phyloP scores from a whole-genome alignment of 1,140 invertebrate genomes.

The Pogonognathellus flavescens region DNA sequence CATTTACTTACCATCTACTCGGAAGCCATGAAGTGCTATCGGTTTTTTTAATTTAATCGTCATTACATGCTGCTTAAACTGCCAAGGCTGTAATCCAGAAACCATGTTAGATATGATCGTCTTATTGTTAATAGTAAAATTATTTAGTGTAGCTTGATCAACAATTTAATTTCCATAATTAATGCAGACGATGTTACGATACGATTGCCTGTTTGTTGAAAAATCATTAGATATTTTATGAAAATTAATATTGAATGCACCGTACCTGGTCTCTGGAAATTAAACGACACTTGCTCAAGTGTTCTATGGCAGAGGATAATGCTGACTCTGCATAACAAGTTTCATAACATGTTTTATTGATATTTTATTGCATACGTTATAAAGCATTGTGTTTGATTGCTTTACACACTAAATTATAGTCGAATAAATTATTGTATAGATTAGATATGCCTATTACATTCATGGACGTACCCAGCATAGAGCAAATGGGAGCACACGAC shows the following conservation, averaged over 20 bases:
- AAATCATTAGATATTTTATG: background rate
- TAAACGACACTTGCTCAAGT: constrained; percentile 47
- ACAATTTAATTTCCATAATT: no score
- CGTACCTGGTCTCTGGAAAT: constrained; percentile 19
- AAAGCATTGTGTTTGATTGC: background rate
- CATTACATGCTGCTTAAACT: constrained; percentile 56
- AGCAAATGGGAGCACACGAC: no score
- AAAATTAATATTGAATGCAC: background rate
- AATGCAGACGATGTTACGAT: no score
- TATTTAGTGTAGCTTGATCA: no score
- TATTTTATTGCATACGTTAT: background rate
- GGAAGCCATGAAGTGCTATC: constrained; percentile 56
- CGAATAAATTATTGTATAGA: no score
- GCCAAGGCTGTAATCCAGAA: constrained; percentile 43
- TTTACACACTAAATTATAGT: no score
- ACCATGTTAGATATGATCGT: background rate
- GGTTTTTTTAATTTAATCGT: constrained; percentile 53
- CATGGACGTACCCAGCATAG: no score
- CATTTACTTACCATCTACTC: background rate
- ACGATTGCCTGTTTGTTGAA: no score
- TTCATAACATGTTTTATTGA: background rate
- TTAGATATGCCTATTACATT: no score
- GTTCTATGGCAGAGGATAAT: constrained; percentile 52
- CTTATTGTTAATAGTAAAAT: no score
- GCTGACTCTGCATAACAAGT: constrained; percentile 22